phyloP scores from a whole-genome alignment of 2,113 vertebrate species.

The Oncorhynchus clarkii region DNA sequence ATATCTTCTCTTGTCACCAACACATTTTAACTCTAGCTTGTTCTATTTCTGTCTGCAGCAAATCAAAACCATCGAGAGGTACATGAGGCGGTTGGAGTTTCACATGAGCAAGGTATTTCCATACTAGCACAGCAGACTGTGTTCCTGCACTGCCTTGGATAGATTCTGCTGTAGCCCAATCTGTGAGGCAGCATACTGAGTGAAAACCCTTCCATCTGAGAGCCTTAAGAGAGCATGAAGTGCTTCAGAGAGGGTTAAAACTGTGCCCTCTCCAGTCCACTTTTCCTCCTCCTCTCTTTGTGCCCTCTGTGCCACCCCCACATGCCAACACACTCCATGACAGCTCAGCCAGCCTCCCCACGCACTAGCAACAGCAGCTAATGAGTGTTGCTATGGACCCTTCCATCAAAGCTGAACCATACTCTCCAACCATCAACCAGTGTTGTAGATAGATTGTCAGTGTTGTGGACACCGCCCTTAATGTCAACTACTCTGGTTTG shows the following conservation, averaged over 20 bases:
- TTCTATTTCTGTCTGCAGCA: constrained; percentile 77
- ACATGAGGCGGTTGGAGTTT: constrained; percentile 96
- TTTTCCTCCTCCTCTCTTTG: no score
- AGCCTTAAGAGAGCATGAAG: background rate
- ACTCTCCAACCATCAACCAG: no score
- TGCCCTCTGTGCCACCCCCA: background rate
- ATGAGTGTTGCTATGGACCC: background rate
- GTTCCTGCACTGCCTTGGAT: no score
- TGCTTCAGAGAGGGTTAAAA: background rate
- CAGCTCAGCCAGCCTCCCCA: background rate
- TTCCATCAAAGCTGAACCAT: background rate
- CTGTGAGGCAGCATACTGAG: no score
- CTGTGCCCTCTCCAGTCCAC: background rate
- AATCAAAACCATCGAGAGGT: constrained; percentile 95
- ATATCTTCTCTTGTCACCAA: no score
- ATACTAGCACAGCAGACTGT: background rate
- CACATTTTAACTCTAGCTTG: background rate
- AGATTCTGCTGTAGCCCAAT: no score
- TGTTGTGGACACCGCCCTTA: no score
- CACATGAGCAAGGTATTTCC: constrained; percentile 91
- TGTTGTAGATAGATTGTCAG: no score
- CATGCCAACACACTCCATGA: no score
- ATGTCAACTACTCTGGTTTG: background rate
- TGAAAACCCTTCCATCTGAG: no score
- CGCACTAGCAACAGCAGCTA: no score